Evolutionary conservation across 1,140 invertebrate genomes (phyloP).

Genomic region (Gonioctena quinquepunctata): DNA sequence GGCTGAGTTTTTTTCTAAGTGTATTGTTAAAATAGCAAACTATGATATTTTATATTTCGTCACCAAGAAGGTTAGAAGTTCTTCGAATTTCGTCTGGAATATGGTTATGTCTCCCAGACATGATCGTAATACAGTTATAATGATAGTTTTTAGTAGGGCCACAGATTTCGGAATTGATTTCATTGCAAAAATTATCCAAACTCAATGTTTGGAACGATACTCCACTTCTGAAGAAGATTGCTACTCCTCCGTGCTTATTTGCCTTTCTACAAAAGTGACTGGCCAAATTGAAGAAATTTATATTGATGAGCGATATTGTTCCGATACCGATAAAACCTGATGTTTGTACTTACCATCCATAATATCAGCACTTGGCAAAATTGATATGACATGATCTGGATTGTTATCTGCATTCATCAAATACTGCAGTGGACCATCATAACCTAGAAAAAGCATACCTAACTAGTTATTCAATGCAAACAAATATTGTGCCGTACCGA

Average conservation of each 20-base stretch:
- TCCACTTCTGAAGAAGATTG: too few relatives aligned
- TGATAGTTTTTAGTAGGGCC: too few relatives aligned
- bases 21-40: background rate
- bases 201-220: too few relatives aligned
- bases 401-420: constrained; percentile 75
- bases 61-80: background rate
- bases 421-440: constrained; percentile 83
- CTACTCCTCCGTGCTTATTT: too few relatives aligned
- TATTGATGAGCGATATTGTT: background rate
- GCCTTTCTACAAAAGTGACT: too few relatives aligned
- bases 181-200: too few relatives aligned
- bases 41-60: background rate
- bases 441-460: constrained; percentile 60
- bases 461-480: background rate
- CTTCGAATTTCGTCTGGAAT: background rate
- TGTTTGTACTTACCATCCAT: constrained; percentile 38
- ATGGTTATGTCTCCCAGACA: background rate
- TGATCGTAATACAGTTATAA: too few relatives aligned
- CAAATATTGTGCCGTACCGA: background rate
- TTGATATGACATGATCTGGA: constrained; percentile 69
- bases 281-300: too few relatives aligned
- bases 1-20: background rate
- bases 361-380: constrained; percentile 50
- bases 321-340: background rate
- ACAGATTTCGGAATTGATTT: too few relatives aligned